Conservation (phyloP, 2,113 vertebrate species). For the Patagioenas fasciata region DNA sequence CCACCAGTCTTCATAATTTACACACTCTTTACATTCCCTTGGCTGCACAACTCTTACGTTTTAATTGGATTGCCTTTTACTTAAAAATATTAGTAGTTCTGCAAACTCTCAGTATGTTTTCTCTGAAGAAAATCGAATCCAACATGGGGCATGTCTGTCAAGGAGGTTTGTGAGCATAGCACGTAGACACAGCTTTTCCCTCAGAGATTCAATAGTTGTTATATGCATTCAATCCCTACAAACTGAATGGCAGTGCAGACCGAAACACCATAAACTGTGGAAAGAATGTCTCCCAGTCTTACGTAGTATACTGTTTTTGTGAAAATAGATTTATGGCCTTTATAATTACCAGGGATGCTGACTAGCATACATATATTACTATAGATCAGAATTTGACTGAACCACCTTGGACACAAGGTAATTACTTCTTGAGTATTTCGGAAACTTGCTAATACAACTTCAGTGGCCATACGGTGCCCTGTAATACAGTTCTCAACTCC, state of each 20-base stretch:
- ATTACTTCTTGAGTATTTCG: not conserved
- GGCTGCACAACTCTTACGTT: not conserved
- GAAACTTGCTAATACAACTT: not conserved
- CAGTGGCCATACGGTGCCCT: accelerated
- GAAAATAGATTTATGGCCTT: not conserved
- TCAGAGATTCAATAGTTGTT: not conserved
- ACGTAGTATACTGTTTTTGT: not conserved
- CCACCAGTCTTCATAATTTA: accelerated
- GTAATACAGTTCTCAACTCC: not conserved
- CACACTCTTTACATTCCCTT: not conserved
- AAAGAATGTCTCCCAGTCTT: not conserved
- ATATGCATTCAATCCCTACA: not conserved
- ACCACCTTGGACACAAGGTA: no score
- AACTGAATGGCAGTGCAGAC: not conserved
- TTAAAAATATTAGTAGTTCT: not conserved
- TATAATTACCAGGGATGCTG: not conserved
- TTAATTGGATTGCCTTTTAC: not conserved
- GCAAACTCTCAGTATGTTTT: not conserved
- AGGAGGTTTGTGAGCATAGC: not conserved
- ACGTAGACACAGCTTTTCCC: not conserved
- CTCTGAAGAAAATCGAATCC: not conserved
- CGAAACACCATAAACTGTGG: not conserved
- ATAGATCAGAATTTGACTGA: not conserved
- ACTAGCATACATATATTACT: not conserved
- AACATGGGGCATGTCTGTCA: not conserved